Base-by-base conservation (phyloP, 2,113 vertebrate genomes). In the Hipposideros armiger region DNA sequence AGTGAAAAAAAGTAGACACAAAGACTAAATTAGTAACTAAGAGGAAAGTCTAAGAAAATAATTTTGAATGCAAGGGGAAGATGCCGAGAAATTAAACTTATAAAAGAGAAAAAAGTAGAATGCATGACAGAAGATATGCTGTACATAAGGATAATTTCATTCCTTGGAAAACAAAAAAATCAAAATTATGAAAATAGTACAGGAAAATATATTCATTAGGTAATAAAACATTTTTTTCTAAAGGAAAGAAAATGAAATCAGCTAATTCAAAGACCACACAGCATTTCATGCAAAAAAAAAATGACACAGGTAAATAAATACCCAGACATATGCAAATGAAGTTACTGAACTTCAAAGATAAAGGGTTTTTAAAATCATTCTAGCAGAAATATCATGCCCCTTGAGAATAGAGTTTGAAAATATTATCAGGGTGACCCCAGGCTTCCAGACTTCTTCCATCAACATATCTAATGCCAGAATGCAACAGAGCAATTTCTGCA, bases 331-430 rank as follows among this genome's bases (percentile, higher is more conserved):
- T 88, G 58, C 50, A 92, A 87, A 74, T 66, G 13, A 74, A 82
- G 24, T 50, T 87, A 82, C 40, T 87, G 77, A 82, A 58, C 67
- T 91, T 91, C 74, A 87, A 74, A 67, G 74, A 91, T 74, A 67
- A 92, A 92, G 58, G 7, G 11, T 50, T 87, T 47, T 67, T 74
- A 45, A 7, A 80, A 58, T 26, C 52, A 76, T 58, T 50, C 28
- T 67, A 58, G 58, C 26, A 72, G 47, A 95, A 92, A 87, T 92
- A 74, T 24, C 36, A 47, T 40, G 30, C 19, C 9, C 15, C 36
- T 74, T 42, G 66, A 45, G 88, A 74, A 87, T 52, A 74, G 73
- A 82, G 32, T 50, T 87, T 87, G 45, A 78, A 82, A 92, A 69
- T 56, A 24, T 74, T 56, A 80, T 62, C 42, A 74, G 11, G 56